Conservation (phyloP, 1,140 invertebrate species). For the Ostrea edulis region DNA sequence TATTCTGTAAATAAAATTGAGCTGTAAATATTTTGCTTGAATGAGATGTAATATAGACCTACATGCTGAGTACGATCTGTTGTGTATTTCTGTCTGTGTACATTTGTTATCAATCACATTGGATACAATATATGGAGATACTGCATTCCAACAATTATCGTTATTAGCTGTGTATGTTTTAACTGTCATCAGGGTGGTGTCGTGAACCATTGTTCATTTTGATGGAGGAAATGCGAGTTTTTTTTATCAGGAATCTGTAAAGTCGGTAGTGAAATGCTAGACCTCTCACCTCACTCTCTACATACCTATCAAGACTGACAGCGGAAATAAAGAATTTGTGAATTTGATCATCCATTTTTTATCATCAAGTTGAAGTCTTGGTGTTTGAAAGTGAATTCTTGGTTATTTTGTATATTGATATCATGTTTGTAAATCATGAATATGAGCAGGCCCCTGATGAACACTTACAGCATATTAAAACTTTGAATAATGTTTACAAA, state of each 20-base stretch:
- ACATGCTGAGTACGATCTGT: background rate
- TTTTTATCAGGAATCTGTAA: background rate
- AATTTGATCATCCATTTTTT: background rate
- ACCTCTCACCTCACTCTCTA: background rate
- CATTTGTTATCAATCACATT: background rate
- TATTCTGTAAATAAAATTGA: background rate
- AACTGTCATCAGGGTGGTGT: background rate
- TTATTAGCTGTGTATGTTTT: background rate
- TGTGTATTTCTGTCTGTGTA: background rate
- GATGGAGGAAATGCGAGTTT: background rate
- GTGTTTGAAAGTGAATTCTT: background rate
- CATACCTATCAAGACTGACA: background rate
- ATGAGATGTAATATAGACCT: background rate
- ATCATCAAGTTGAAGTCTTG: background rate
- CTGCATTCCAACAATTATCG: background rate
- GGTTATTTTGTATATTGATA: too few relatives aligned
- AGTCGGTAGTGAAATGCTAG: background rate
- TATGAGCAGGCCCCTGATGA: background rate
- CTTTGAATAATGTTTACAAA: background rate
- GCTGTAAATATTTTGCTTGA: background rate
- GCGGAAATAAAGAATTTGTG: background rate
- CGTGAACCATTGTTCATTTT: background rate
- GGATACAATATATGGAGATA: conserved; percentile 1
- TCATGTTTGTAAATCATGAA: too few relatives aligned
- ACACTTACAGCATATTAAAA: background rate